These are phyloP conservation scores for Leptestheria dahalacensis DNA, from an alignment of 1,140 invertebrate species.

Conservation along the genomic window DNA sequence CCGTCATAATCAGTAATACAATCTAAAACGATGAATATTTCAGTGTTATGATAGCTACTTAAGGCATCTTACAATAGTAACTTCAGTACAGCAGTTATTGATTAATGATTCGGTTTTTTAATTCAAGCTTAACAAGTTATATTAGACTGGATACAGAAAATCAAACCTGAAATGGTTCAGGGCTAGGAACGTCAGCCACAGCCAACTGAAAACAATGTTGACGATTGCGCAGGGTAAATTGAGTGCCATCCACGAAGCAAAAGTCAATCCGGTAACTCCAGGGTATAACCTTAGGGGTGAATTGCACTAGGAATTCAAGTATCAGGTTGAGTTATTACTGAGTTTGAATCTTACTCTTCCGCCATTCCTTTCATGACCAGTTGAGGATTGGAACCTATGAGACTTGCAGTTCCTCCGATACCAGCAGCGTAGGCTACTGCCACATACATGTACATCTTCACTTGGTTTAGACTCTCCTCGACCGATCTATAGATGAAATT, in stretches of 20 bases:
- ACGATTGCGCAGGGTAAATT: constrained; percentile 44
- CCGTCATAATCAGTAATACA: background rate
- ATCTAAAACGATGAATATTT: background rate
- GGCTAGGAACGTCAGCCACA: constrained; percentile 27
- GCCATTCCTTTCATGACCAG: constrained; percentile 17
- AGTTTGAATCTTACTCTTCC: constrained; percentile 5
- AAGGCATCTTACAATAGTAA: too few species aligned
- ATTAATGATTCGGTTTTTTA: constrained; percentile 14
- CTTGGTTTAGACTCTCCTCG: background rate
- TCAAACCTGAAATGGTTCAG: background rate
- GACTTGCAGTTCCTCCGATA: constrained; percentile 27
- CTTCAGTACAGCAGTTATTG: too few species aligned
- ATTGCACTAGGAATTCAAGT: constrained; percentile 14
- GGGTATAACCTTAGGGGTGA: constrained; percentile 7
- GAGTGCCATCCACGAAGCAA: constrained; percentile 33
- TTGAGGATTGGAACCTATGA: constrained; percentile 28
- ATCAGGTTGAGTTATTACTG: background rate
- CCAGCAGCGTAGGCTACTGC: constrained; percentile 26
- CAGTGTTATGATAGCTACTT: too few species aligned
- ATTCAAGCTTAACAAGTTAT: background rate
- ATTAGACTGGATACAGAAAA: background rate
- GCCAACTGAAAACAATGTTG: constrained; percentile 51
- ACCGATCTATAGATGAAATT: background rate
- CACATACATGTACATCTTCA: constrained; percentile 23
- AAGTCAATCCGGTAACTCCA: constrained; percentile 24